Base-by-base conservation (phyloP, 2,888 invertebrate species). In the Dorcus parallelipipedus region DNA sequence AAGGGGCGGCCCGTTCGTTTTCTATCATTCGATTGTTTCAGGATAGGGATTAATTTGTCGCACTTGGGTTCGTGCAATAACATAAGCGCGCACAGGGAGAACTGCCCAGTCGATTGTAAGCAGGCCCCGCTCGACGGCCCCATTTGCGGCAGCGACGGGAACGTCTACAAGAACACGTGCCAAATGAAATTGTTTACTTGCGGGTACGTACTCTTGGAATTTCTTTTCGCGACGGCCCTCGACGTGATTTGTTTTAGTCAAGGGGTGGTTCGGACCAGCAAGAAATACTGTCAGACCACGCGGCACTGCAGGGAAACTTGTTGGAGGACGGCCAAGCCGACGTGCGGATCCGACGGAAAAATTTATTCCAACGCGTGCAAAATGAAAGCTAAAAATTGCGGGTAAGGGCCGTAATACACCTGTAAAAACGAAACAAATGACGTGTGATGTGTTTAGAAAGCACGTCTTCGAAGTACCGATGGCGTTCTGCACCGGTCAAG, bases 391-490 rank as follows among this genome's bases (percentile, higher is more conserved):
- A 92, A 93, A 70, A 95, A 95, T 76, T 95, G 95, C 80, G 95
- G 95, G 91, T 91, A 77, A 78, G 14, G 14, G 14, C 14, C 14
- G 14, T 14, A 14, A 14, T 14, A 1, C 14, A 14, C 14, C 14
- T 14, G 14, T 14, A 14, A 14, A 14, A 79, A 40, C 68, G 48
- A 41, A 41, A 41, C 14, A 14, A 14, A 14, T 14, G 14, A 14
- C 1, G 14, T 14, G n/a, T 1, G 14, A 14, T 5, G 26, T 26
- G 26, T 26, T 26, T 79, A 91, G 91, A 43, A 93, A 93, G 76
- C 94, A 94, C 77, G 92, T 95, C 8, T 95, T 93, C 75, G 94
- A 94, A 80, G 93, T 94, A 9, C 94, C 94, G 0, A 90, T 94
- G 85, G 90, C 93, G 9, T 93, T 89, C 79, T 94, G 94, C 76